phyloP scores from a whole-genome alignment of 1,140 invertebrate genomes.

The Drosophila willistoni region DNA sequence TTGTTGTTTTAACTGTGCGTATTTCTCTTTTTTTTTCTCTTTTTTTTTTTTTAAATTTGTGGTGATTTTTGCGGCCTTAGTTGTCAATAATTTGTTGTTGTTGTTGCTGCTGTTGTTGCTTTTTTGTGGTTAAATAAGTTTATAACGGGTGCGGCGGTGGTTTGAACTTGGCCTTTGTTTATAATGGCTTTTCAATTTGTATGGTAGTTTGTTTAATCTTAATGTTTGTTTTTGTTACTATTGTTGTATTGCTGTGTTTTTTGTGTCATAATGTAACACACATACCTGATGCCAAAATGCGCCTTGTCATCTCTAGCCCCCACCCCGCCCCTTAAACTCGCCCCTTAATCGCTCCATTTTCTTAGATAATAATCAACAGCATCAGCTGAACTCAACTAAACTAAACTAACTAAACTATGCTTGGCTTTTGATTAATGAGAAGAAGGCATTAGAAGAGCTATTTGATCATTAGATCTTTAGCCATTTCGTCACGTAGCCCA shows the following conservation, averaged over 20 bases:
- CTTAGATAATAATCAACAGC: conserved; percentile 6
- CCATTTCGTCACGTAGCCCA: conserved; percentile 53
- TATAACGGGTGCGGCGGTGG: conserved; percentile 72
- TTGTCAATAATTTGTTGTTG: conserved; percentile 48
- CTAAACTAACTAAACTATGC: conserved; percentile 11
- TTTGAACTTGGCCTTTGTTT: conserved; percentile 74
- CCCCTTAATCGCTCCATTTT: background rate
- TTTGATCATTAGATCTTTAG: conserved; percentile 44
- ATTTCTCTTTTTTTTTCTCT: conserved; percentile 30
- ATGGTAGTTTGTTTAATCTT: conserved; percentile 22
- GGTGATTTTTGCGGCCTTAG: conserved; percentile 55
- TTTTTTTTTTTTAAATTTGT: conserved; percentile 9
- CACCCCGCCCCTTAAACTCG: background rate
- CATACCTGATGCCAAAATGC: background rate
- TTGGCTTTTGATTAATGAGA: conserved; percentile 47
- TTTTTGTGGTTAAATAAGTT: conserved; percentile 40
- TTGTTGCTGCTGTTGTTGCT: background rate
- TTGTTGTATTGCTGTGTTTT: conserved; percentile 13
- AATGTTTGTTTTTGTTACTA: conserved; percentile 32
- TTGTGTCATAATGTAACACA: conserved; percentile 25
- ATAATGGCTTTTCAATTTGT: conserved; percentile 51
- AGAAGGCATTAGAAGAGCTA: conserved; percentile 16
- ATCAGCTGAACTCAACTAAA: background rate
- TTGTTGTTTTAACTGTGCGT: conserved; percentile 27
- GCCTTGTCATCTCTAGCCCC: background rate